Conservation (phyloP, 2,888 invertebrate species). For the Dasysyrphus albostriatus region DNA sequence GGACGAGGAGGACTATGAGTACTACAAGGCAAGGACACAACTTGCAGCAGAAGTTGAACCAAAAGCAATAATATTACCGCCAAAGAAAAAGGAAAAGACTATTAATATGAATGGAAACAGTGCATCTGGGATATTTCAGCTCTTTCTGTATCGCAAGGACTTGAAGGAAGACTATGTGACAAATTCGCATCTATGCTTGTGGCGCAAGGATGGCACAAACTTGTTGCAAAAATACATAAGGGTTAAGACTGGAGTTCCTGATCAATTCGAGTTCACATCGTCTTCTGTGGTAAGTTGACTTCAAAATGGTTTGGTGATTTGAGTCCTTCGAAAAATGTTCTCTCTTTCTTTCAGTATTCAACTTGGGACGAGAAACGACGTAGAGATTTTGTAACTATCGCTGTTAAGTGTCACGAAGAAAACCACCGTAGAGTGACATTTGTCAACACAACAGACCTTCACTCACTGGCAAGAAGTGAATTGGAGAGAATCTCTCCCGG, state of each 20-base stretch:
- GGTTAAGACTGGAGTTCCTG: constrained; percentile 80
- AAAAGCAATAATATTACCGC: constrained; percentile 77
- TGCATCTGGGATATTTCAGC: constrained; percentile 47
- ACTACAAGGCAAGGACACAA: constrained; percentile 72
- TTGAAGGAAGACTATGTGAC: constrained; percentile 80
- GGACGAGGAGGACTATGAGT: constrained; percentile 71
- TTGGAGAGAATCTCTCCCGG: constrained; percentile 36
- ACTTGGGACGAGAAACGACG: constrained; percentile 83
- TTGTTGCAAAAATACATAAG: constrained; percentile 83
- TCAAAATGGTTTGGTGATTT: not conserved
- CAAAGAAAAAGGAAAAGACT: constrained; percentile 80
- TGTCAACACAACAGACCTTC: constrained; percentile 57
- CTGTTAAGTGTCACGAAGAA: constrained; percentile 80
- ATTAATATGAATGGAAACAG: constrained; percentile 54
- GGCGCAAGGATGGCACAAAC: constrained; percentile 83
- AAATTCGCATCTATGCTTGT: constrained; percentile 82
- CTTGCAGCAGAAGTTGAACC: constrained; percentile 77
- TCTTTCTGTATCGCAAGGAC: constrained; percentile 80
- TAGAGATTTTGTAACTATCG: constrained; percentile 81
- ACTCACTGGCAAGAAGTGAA: constrained; percentile 52
- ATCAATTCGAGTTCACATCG: constrained; percentile 82
- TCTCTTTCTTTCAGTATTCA: constrained; percentile 80
- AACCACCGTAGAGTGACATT: constrained; percentile 69
- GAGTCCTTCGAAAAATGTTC: not conserved
- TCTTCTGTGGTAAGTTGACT: constrained; percentile 82